phyloP scores from a whole-genome alignment of 2,888 invertebrate species.

The Apocheima hispidaria region DNA sequence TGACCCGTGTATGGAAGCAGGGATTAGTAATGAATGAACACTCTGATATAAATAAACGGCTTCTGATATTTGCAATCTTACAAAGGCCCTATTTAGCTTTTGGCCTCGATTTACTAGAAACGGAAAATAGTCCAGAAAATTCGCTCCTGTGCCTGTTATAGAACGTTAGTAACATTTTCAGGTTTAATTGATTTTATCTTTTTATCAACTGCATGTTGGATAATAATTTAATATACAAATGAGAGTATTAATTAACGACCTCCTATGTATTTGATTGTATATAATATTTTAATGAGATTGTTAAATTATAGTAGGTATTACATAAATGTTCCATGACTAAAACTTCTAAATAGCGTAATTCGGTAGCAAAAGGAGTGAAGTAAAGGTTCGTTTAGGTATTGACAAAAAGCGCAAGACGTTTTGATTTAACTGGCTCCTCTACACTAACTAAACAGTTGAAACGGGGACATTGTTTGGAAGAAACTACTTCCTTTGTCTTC shows the following conservation, averaged over 20 bases:
- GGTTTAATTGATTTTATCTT: too few relatives aligned
- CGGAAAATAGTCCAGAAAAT: background rate
- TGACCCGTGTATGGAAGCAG: conserved; percentile 61
- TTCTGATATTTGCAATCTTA: conserved; percentile 50
- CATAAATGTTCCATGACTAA: conserved; percentile 12
- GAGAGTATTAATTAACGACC: too few relatives aligned
- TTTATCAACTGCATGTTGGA: too few relatives aligned
- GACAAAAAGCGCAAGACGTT: background rate
- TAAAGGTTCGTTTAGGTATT: background rate
- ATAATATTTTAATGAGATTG: conserved; percentile 23
- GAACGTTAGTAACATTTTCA: background rate
- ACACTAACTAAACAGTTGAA: conserved; percentile 56
- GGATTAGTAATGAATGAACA: conserved; percentile 71
- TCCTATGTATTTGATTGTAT: conserved; percentile 22
- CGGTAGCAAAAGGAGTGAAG: too few relatives aligned
- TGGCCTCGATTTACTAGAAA: conserved; percentile 29
- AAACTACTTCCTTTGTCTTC: conserved; percentile 75
- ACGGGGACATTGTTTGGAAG: conserved; percentile 67
- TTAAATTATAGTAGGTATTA: background rate
- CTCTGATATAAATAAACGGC: conserved; percentile 62
- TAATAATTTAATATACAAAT: too few relatives aligned
- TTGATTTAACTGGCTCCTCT: background rate
- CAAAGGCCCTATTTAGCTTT: conserved; percentile 38
- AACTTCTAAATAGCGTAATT: too few relatives aligned
- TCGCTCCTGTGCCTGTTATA: background rate